Evolutionary conservation across 2,113 vertebrate genomes (phyloP), one percentile per base, ranked within the genome.

Genomic region (Phylloscopus whistleri): DNA sequence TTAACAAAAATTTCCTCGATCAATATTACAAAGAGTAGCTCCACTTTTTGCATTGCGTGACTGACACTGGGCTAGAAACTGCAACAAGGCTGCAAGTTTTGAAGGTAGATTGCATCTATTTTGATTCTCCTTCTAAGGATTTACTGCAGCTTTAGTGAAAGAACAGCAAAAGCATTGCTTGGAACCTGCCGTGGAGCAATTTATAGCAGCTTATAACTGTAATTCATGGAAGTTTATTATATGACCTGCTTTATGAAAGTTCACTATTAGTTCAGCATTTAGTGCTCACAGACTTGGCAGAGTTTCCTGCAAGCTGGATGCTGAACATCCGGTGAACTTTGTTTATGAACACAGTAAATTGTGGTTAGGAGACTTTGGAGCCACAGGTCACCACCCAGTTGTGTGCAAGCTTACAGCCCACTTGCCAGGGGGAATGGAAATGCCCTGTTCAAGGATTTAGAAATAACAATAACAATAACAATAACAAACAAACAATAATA

Each of bases 231-330:
- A 62, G 37, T 91, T 95, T 82, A 84, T 95, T 89, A 28, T 66
- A 69, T 85, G 89, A 90, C 78, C 74, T 1, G 2, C 91, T 93
- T 62, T 74, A 87, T 93, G 59, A 31, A 96, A 85, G 91, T 95
- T 95, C 87, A 79, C 41, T 82, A 84, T 91, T 93, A 92, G 84
- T 93, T 96, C 93, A 96, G 23, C 81, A n/a, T 94, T 68, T 66
- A 87, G 26, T 26, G 18, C 24, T 84, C 60, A 44, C 62, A 66
- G 67, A 69, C n/a, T 91, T 95, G 93, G 84, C 81, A 59, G 84
- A 55, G 59, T 73, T 94, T 95, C 33, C n/a, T 70, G 37, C 51
- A 85, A 74, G 46, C 70, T 91, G 84, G 91, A 95, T 85, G 59
- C 49, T 66, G 91, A 93, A 76, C 51, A 87, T 84, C 77, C 35